These are phyloP conservation scores for Nibea albiflora DNA, from an alignment of 2,113 vertebrate species.

Conservation along the genomic window DNA sequence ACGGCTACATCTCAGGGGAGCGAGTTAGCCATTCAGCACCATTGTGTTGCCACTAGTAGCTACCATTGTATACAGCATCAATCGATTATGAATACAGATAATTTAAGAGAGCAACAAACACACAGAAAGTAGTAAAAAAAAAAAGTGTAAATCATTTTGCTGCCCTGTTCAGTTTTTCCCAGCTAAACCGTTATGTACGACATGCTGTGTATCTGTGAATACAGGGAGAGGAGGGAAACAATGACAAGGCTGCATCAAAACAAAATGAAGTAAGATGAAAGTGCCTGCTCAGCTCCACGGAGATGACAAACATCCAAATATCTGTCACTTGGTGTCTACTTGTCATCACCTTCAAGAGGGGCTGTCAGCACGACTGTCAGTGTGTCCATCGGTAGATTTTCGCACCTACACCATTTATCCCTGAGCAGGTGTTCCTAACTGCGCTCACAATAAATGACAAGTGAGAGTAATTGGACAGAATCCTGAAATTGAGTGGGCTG, in stretches of 20 bases:
- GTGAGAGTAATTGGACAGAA: slow-evolving; percentile 65
- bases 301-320: slow-evolving; percentile 70
- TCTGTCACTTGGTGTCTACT: slow-evolving; percentile 74
- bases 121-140: slow-evolving; percentile 19
- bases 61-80: slow-evolving; percentile 7
- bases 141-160: slow-evolving; percentile 26
- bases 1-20: slow-evolving; percentile 21
- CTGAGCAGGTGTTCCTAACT: slow-evolving; percentile 64
- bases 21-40: not conserved
- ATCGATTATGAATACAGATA: slow-evolving; percentile 27
- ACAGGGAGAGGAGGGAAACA: not conserved
- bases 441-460: slow-evolving; percentile 65
- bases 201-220: slow-evolving; percentile 31
- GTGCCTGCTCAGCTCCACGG: slow-evolving; percentile 70
- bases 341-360: slow-evolving; percentile 68
- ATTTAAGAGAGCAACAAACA: slow-evolving; percentile 34
- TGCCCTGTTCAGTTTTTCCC: not conserved
- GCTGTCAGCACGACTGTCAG: slow-evolving; percentile 70
- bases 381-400: slow-evolving; percentile 67
- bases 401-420: slow-evolving; percentile 61
- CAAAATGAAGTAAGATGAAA: slow-evolving; percentile 60
- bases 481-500: slow-evolving; percentile 48
- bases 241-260: slow-evolving; percentile 49
- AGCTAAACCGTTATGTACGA: not conserved
- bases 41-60: slow-evolving; percentile 23